Evolutionary conservation across 2,888 invertebrate species (phyloP).

Genomic region (Conchocele bisecta): DNA sequence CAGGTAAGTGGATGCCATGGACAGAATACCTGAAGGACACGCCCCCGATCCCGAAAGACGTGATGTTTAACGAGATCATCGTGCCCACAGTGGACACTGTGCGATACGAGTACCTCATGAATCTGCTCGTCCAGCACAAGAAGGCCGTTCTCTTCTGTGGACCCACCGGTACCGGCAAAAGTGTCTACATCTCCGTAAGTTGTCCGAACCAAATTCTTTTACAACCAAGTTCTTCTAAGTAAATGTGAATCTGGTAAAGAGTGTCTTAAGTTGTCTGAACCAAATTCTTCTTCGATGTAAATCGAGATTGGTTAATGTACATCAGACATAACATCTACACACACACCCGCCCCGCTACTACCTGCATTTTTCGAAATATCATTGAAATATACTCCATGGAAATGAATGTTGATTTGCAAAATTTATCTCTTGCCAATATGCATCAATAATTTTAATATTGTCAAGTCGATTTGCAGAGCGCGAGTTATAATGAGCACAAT

Average conservation of each 20-base stretch:
- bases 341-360: too few relatives aligned
- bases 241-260: too few relatives aligned
- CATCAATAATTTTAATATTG: too few relatives aligned
- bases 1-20: conserved; percentile 97
- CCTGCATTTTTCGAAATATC: too few relatives aligned
- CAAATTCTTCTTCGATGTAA: too few relatives aligned
- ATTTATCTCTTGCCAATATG: too few relatives aligned
- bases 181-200: conserved; percentile 83
- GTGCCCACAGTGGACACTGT: conserved; percentile 96
- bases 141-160: conserved; percentile 93
- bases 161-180: conserved; percentile 84
- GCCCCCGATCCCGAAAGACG: conserved; percentile 85
- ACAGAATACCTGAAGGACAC: conserved; percentile 89
- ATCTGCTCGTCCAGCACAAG: conserved; percentile 90
- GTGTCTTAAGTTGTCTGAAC: too few relatives aligned
- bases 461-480: too few relatives aligned
- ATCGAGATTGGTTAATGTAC: too few relatives aligned
- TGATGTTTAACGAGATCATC: conserved; percentile 96
- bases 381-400: not conserved
- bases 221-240: too few relatives aligned
- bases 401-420: not conserved
- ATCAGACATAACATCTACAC: too few relatives aligned
- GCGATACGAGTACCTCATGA: conserved; percentile 91
- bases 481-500: too few relatives aligned
- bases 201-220: not conserved